Evolutionary conservation across 2,113 vertebrate species (phyloP).

Genomic region (Speoplatyrhinus poulsoni): DNA sequence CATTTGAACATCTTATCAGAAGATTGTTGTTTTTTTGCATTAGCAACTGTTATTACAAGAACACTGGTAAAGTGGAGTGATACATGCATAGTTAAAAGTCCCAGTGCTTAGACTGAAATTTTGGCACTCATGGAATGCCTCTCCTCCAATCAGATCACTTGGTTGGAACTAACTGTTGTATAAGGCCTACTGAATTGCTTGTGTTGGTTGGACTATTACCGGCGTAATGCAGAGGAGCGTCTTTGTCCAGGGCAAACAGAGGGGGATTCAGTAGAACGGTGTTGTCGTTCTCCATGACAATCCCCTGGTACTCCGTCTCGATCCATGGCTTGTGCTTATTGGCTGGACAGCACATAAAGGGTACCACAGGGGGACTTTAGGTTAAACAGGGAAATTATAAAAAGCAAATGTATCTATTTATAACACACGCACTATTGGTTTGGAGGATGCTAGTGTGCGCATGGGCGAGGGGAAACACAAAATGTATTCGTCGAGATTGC

Average conservation of each 20-base stretch:
- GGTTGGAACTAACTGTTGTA: too few species aligned
- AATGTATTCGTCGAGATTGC: not conserved
- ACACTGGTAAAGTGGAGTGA: too few species aligned
- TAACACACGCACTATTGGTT: slow-evolving; percentile 39
- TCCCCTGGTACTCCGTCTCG: slow-evolving; percentile 97
- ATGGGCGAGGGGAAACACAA: not conserved
- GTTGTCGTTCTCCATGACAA: slow-evolving; percentile 99
- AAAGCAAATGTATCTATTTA: slow-evolving; percentile 60
- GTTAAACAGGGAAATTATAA: slow-evolving; percentile 69
- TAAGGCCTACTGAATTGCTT: not conserved
- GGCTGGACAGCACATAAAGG: slow-evolving; percentile 75
- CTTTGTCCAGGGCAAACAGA: slow-evolving; percentile 96
- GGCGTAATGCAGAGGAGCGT: slow-evolving; percentile 93
- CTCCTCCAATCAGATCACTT: too few species aligned
- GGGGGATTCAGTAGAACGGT: slow-evolving; percentile 95
- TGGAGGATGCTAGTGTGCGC: slow-evolving; percentile 36
- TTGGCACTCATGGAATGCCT: too few species aligned
- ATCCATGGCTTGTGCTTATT: slow-evolving; percentile 99
- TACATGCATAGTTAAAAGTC: too few species aligned
- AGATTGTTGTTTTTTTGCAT: too few species aligned
- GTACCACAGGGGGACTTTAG: slow-evolving; percentile 46
- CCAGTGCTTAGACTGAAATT: too few species aligned
- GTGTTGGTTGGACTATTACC: slow-evolving; percentile 70
- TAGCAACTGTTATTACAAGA: too few species aligned
- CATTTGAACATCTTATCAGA: too few species aligned